Evolutionary conservation across 1,140 invertebrate genomes (phyloP), one percentile per base, ranked within the genome.

Genomic region (Zaprionus africanus): DNA sequence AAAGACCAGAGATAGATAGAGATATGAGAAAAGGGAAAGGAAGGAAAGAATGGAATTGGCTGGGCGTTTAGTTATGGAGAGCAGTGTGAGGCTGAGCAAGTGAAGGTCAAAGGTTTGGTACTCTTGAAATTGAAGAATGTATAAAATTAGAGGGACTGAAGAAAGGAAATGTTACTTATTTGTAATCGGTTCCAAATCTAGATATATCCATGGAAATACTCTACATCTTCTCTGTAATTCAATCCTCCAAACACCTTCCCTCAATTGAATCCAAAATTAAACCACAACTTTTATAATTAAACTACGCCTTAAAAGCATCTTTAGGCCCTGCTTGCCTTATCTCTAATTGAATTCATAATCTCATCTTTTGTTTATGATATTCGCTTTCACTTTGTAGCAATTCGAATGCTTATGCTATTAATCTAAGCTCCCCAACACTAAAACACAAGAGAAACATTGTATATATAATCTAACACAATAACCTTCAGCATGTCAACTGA

Each of bases 381-480:
- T 17, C 15, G 43, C 43, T 7, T n/a, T 28, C 19, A 43, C 24
- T 46, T 41, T 41, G 38, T 53, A 22, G 6, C 54, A 57, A 13
- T 19, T 41, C 53, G 2, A 51, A 51, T 54, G 76, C 76, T 71
- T 71, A 78, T 70, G 59, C 41, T 43, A 78, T 78, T 76, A 76
- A 70, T 76, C 61, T 76, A 70, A 76, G 72, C 76, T 38, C 1
- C 36, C 9, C 62, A 17, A 36, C 57, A 61, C 61, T 43, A 2
- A 12, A 36, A 15, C 31, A 58, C 38, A 69, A 62, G 34, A 59
- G 41, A 75, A 70, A 62, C 65, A 69, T 66, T 36, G 49, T 51
- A 5, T 51, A 71, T 66, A 78, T 78, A 67, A 78, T 70, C 65
- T 62, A 78, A 70, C 72, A 78, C 76, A 78, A 78, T 78, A 78